phyloP scores from a whole-genome alignment of 2,113 vertebrate species.

The Oxyruncus cristatus region DNA sequence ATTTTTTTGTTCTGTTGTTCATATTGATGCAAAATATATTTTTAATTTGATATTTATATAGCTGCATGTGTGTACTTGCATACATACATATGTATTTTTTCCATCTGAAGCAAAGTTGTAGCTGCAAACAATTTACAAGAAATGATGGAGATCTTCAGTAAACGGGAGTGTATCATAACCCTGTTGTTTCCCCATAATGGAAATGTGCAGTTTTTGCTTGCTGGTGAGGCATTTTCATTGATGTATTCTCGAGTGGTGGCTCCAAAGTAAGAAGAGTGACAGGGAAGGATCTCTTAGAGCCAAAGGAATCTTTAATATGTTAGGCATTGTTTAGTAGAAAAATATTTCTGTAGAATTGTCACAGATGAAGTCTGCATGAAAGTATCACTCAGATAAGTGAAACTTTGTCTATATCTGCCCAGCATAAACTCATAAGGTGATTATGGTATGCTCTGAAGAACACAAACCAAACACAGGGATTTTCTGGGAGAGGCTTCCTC shows the following conservation, averaged over 20 bases:
- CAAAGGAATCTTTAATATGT: neutral
- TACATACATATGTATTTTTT: neutral
- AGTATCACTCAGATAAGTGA: neutral
- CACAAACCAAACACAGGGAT: neutral
- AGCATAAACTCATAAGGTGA: neutral
- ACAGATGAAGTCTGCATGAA: neutral
- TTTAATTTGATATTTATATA: neutral
- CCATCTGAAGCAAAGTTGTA: neutral
- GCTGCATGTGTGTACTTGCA: neutral
- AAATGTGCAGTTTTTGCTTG: neutral
- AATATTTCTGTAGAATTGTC: neutral
- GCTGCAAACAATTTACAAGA: neutral
- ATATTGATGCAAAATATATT: neutral
- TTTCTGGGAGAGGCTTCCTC: neutral
- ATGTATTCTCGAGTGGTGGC: neutral
- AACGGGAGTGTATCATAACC: neutral
- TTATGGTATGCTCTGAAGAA: neutral
- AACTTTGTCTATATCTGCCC: neutral
- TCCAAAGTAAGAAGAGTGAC: neutral
- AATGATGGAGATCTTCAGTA: neutral
- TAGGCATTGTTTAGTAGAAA: neutral
- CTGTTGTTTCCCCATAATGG: neutral
- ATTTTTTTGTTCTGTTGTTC: neutral
- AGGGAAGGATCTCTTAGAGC: neutral
- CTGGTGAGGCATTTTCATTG: neutral